phyloP scores from a whole-genome alignment of 2,113 vertebrate genomes.

The Heterotis niloticus region DNA sequence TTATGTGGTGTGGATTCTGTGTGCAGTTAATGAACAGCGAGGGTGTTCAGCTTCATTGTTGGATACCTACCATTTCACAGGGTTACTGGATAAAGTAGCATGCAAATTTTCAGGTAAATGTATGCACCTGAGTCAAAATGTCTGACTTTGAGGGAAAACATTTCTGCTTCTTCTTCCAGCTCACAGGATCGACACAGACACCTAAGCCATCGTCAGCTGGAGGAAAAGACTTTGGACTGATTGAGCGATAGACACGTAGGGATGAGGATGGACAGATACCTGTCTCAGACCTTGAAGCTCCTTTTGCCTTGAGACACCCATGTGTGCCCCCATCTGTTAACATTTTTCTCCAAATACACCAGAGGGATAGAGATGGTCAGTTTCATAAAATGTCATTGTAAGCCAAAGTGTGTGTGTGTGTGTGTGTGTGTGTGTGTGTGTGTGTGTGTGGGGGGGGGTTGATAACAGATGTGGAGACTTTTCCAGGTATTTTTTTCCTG shows the following conservation, averaged over 20 bases:
- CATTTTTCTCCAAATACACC: constrained; percentile 19
- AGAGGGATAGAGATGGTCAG: constrained; percentile 23
- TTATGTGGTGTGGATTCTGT: background rate
- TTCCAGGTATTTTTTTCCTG: no score
- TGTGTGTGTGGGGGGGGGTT: no score
- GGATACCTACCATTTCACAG: no score
- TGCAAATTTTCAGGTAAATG: background rate
- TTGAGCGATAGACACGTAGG: constrained; percentile 23
- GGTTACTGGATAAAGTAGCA: no score
- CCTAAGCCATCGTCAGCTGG: constrained; percentile 65
- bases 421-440: background rate
- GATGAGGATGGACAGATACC: constrained; percentile 42
- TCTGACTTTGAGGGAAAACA: background rate
- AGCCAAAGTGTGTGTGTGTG: background rate
- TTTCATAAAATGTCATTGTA: constrained; percentile 3
- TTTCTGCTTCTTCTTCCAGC: constrained; percentile 58
- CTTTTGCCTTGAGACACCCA: constrained; percentile 44
- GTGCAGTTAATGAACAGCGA: no score
- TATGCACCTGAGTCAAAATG: background rate
- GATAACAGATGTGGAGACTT: no score
- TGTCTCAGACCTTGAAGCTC: constrained; percentile 53
- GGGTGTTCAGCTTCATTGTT: no score
- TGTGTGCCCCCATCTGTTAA: constrained; percentile 51
- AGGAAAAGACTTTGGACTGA: constrained; percentile 40
- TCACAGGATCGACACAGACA: constrained; percentile 93